phyloP scores from a whole-genome alignment of 1,140 invertebrate genomes.

The Sycophila sp. region DNA sequence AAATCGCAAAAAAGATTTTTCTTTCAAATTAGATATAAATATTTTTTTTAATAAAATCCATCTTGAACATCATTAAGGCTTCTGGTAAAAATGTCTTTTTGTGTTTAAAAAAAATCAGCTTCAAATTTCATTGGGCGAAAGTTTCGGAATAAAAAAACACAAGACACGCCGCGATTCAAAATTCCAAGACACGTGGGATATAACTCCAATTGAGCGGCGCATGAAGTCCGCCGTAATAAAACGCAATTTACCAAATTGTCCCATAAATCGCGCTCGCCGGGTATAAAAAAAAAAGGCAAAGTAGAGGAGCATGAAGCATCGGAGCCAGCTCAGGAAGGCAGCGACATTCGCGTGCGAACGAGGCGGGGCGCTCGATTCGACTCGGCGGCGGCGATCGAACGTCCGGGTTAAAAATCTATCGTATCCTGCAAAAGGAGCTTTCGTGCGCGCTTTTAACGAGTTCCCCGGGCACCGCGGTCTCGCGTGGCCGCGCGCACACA shows the following conservation, averaged over 20 bases:
- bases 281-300: not conserved
- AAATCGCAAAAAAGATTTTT: too few species aligned
- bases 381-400: constrained; percentile 8
- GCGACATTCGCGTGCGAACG: not conserved
- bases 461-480: not conserved
- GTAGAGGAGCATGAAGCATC: not conserved
- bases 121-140: too few species aligned
- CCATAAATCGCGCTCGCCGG: not conserved
- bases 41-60: too few species aligned
- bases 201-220: too few species aligned
- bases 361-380: not conserved
- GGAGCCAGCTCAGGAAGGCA: not conserved
- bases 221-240: too few species aligned
- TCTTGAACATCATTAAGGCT: too few species aligned
- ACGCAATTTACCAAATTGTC: not conserved
- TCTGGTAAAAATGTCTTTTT: too few species aligned
- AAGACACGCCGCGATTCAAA: too few species aligned
- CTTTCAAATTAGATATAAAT: too few species aligned
- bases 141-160: too few species aligned
- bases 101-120: too few species aligned
- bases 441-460: constrained; percentile 34
- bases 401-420: constrained; percentile 20
- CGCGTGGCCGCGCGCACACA: not conserved
- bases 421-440: constrained; percentile 24
- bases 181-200: too few species aligned